Percentiles rank a stretch among this genome's conserved stretches.
Conservation (phyloP, 2,113 vertebrate species). For the Urocolius indicus region DNA sequence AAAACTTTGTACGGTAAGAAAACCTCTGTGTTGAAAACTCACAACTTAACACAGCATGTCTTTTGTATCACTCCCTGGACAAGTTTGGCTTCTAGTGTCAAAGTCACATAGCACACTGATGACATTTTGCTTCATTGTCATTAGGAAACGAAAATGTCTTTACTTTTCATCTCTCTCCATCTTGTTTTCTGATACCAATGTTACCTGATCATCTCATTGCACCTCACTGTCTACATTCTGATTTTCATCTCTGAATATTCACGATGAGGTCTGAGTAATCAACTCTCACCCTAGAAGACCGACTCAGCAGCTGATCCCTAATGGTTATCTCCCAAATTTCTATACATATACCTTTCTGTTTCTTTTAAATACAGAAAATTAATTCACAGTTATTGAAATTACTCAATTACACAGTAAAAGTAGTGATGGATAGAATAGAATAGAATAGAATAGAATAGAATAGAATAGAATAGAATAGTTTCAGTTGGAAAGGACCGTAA, state of each 20-base stretch:
- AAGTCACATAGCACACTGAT: background rate
- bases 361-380: background rate
- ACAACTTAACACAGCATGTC: background rate
- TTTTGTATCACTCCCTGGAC: background rate
- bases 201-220: constrained; percentile 23
- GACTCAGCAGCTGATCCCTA: background rate
- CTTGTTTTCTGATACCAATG: background rate
- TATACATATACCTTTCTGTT: background rate
- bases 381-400: background rate
- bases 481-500: too few relatives aligned
- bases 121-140: background rate
- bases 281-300: background rate
- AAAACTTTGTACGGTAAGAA: background rate
- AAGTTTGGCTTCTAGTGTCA: background rate
- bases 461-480: too few relatives aligned
- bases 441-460: too few relatives aligned
- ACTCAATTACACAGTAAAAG: background rate
- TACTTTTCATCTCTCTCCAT: background rate
- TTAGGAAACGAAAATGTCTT: background rate
- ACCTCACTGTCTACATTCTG: background rate
- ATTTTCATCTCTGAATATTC: constrained; percentile 57
- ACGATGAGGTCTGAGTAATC: constrained; percentile 36
- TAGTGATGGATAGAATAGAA: background rate
- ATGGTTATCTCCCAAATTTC: constrained; percentile 5
- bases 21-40: background rate